These are phyloP conservation scores for Hyposoter didymator DNA, from an alignment of 2,888 invertebrate species.

Conservation along the genomic window DNA sequence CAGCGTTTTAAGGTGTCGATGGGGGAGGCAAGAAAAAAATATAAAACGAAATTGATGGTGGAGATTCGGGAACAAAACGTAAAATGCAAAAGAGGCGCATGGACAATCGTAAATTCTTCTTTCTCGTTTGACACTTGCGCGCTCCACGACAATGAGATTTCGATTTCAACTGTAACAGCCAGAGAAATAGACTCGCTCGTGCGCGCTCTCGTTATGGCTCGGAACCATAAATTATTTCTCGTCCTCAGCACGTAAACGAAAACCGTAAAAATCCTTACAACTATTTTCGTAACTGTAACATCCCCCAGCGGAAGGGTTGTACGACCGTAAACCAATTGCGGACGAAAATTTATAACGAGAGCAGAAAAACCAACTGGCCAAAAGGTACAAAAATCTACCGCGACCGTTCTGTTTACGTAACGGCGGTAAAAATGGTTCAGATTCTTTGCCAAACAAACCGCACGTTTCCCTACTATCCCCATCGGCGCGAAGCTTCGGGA, in stretches of 20 bases:
- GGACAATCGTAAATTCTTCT: conserved; percentile 75
- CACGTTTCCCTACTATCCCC: conserved; percentile 39
- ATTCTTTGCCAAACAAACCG: conserved; percentile 50
- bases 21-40: conserved; percentile 32
- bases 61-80: conserved; percentile 26
- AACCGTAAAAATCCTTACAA: conserved; percentile 69
- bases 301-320: conserved; percentile 76
- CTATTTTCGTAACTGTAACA: conserved; percentile 77
- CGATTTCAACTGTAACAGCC: conserved; percentile 82
- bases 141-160: conserved; percentile 68
- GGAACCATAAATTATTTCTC: conserved; percentile 79
- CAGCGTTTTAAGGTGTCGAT: conserved; percentile 64
- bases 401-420: conserved; percentile 70
- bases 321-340: conserved; percentile 76
- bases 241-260: conserved; percentile 43
- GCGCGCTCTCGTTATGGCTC: conserved; percentile 72
- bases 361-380: conserved; percentile 62
- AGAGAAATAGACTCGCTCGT: conserved; percentile 71
- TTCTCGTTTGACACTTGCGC: conserved; percentile 66
- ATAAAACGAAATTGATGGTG: conserved; percentile 32
- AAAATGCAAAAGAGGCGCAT: conserved; percentile 48
- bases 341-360: conserved; percentile 78
- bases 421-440: conserved; percentile 71
- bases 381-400: conserved; percentile 49
- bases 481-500: not conserved